Evolutionary conservation across 1,140 invertebrate species (phyloP).

Genomic region (Drosophila truncata): DNA sequence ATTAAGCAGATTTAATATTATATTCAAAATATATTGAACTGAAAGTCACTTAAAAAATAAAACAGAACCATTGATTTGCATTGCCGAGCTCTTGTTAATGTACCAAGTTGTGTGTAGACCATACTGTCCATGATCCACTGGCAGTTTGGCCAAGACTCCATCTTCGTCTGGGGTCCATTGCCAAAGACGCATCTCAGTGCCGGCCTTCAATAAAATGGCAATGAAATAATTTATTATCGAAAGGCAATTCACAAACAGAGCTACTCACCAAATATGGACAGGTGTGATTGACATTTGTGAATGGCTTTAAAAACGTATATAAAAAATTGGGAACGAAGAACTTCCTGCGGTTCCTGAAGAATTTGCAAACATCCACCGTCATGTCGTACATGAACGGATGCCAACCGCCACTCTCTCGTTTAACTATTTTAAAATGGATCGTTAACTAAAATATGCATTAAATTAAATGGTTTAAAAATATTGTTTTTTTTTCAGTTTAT

Average conservation of each 20-base stretch:
- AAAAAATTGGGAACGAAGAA: slow-evolving; percentile 27
- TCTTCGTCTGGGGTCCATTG: slow-evolving; percentile 21
- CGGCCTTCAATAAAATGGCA: slow-evolving; percentile 20
- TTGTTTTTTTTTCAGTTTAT: not conserved
- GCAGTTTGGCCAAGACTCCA: slow-evolving; percentile 21
- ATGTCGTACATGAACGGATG: slow-evolving; percentile 52
- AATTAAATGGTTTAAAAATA: not conserved
- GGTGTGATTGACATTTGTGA: slow-evolving; percentile 41
- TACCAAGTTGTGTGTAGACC: slow-evolving; percentile 13
- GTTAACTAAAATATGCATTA: not conserved
- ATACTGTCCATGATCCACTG: slow-evolving; percentile 27
- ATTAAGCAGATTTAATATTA: not conserved
- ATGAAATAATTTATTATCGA: slow-evolving; percentile 22
- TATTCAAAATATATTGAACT: not conserved
- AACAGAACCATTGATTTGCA: slow-evolving; percentile 33
- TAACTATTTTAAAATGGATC: slow-evolving; percentile 15
- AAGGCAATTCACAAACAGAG: not conserved
- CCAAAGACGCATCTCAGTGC: slow-evolving; percentile 14
- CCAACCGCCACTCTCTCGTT: slow-evolving; percentile 43
- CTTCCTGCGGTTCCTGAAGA: slow-evolving; percentile 17
- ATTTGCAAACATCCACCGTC: slow-evolving; percentile 31
- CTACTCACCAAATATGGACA: slow-evolving; percentile 40
- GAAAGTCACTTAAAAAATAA: slow-evolving; percentile 9
- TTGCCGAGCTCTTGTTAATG: not conserved
- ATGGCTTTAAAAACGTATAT: slow-evolving; percentile 10